These are phyloP conservation scores for Mylabris sibirica DNA, from an alignment of 2,888 invertebrate species.

Conservation along the genomic window DNA sequence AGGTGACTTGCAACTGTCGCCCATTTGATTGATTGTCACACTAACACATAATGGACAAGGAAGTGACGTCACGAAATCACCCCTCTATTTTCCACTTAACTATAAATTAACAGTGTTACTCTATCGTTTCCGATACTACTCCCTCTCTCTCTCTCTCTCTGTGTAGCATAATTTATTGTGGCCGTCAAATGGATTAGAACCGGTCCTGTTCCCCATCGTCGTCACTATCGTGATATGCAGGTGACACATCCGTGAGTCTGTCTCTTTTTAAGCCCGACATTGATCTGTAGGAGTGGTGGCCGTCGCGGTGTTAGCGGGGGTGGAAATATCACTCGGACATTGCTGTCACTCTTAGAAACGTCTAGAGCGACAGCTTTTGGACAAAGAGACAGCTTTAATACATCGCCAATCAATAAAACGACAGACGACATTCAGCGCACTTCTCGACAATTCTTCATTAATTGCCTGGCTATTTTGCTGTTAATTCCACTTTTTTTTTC, in stretches of 20 bases:
- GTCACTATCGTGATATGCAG: constrained; percentile 39
- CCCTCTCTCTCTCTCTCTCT: background rate
- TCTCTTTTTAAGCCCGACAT: constrained; percentile 47
- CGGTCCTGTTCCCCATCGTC: background rate
- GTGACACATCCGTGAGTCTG: constrained; percentile 46
- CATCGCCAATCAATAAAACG: constrained; percentile 43
- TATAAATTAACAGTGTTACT: constrained; percentile 4
- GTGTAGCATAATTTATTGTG: background rate
- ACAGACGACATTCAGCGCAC: constrained; percentile 19
- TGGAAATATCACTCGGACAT: constrained; percentile 51
- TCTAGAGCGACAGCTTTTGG: constrained; percentile 53
- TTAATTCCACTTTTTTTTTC: background rate
- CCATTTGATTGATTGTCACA: background rate
- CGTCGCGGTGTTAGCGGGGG: constrained; percentile 22
- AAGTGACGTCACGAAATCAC: constrained; percentile 5
- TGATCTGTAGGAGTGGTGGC: constrained; percentile 31
- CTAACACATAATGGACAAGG: background rate
- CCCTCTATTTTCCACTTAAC: background rate
- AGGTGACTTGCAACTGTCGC: background rate
- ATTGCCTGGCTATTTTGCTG: background rate
- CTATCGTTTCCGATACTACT: background rate
- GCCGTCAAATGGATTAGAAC: constrained; percentile 3
- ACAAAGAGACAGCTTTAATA: constrained; percentile 39
- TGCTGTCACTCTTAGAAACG: constrained; percentile 56
- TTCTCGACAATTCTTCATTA: constrained; percentile 33